A percentile compares a stretch with the other conserved stretches of the same genome.
These are phyloP conservation scores for Neuroterus valhalla DNA, from an alignment of 1,140 invertebrate genomes.

Conservation along the genomic window DNA sequence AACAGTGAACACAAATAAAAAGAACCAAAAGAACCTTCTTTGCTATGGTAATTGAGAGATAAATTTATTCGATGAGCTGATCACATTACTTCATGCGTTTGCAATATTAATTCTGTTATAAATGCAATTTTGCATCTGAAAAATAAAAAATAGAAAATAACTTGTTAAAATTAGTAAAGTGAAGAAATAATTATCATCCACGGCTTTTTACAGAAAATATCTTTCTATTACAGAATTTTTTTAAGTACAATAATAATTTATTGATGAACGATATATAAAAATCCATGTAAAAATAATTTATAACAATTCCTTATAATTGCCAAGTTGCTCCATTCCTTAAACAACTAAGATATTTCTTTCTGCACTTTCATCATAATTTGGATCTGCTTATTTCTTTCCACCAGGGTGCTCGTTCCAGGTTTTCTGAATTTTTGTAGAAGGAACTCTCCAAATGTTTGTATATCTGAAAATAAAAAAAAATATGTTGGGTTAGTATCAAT, in stretches of 20 bases:
- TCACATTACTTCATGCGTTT: too few species aligned
- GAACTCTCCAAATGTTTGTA: conserved; percentile 14
- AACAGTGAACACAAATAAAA: too few species aligned
- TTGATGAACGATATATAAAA: background rate
- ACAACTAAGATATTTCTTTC: background rate
- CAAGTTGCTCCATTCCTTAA: background rate
- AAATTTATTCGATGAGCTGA: too few species aligned
- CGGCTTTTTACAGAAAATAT: too few species aligned
- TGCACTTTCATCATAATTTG: background rate
- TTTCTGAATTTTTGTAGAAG: background rate
- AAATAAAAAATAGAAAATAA: too few species aligned
- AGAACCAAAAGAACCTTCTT: too few species aligned
- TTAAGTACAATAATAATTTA: background rate
- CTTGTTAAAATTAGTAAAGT: too few species aligned
- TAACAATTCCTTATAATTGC: background rate
- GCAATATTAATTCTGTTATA: too few species aligned
- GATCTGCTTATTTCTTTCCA: conserved; percentile 20
- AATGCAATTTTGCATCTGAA: too few species aligned
- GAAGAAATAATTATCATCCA: too few species aligned
- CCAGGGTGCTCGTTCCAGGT: background rate
- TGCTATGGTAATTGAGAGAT: too few species aligned
- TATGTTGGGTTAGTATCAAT: background rate
- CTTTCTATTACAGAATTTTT: background rate
- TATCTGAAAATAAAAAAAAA: background rate
- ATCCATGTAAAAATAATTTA: background rate